Evolutionary conservation across 2,113 vertebrate species (phyloP).

Genomic region (Tupaia chinensis): DNA sequence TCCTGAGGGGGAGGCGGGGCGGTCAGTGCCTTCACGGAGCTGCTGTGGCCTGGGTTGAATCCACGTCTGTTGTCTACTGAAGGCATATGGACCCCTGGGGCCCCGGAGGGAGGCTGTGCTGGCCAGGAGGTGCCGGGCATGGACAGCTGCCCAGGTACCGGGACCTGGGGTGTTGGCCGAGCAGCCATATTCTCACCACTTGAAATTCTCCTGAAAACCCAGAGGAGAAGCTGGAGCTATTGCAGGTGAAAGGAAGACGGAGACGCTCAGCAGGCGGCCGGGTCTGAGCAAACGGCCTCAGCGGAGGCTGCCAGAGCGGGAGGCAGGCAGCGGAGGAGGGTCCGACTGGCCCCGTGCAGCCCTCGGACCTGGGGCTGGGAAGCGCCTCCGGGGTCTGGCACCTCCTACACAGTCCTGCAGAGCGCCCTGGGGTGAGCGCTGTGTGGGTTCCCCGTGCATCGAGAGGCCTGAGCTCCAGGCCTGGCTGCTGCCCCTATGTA

Average conservation of each 20-base stretch:
- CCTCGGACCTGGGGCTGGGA: too few species aligned
- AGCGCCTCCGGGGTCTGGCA: too few species aligned
- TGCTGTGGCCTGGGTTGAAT: too few species aligned
- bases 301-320: constrained; percentile 17
- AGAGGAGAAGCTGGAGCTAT: constrained; percentile 79
- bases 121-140: neutral
- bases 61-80: too few species aligned
- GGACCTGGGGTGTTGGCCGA: too few species aligned
- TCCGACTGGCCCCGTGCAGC: too few species aligned
- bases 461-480: neutral
- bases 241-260: constrained; percentile 81
- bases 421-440: neutral
- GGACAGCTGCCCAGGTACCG: too few species aligned
- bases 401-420: too few species aligned
- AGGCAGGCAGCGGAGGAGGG: neutral
- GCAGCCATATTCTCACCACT: constrained; percentile 5
- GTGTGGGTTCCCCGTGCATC: neutral
- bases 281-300: constrained; percentile 77
- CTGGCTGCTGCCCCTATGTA: neutral
- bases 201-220: constrained; percentile 81
- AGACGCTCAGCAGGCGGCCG: constrained; percentile 77
- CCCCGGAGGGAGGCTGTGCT: neutral
- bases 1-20: neutral
- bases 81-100: too few species aligned
- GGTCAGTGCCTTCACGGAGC: too few species aligned